Percentiles rank a stretch among this genome's conserved stretches.
Conservation (phyloP, 2,888 invertebrate species). For the Coleophora deauratella region DNA sequence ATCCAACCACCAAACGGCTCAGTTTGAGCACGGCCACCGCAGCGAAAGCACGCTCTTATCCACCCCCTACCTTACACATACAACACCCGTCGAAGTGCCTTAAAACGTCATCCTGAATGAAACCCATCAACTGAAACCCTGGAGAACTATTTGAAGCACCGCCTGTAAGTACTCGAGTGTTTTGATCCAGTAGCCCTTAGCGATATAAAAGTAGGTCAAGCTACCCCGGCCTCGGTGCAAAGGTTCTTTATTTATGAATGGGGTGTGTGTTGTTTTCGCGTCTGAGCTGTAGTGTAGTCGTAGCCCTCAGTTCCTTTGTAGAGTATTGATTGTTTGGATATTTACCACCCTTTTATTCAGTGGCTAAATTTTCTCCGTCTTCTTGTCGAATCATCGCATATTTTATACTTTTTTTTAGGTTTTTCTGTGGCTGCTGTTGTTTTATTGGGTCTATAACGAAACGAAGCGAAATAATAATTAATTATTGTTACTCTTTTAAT, state of each 20-base stretch:
- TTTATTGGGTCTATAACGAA: too few relatives aligned
- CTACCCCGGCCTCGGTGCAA: slow-evolving; percentile 58
- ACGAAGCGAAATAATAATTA: too few relatives aligned
- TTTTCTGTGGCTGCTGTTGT: too few relatives aligned
- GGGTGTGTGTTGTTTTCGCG: slow-evolving; percentile 27
- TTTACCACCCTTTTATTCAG: too few relatives aligned
- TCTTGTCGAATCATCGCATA: too few relatives aligned
- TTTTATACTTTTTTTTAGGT: too few relatives aligned
- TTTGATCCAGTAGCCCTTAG: slow-evolving; percentile 18
- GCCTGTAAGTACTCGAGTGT: slow-evolving; percentile 47
- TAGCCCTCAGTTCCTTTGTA: too few relatives aligned
- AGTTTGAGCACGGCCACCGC: slow-evolving; percentile 50
- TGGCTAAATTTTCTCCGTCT: too few relatives aligned
- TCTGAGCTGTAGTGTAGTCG: too few relatives aligned
- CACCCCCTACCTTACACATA: slow-evolving; percentile 19
- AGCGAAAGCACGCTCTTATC: slow-evolving; percentile 53
- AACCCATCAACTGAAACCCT: slow-evolving; percentile 34
- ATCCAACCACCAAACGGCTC: slow-evolving; percentile 40
- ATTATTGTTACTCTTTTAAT: too few relatives aligned
- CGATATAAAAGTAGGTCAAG: slow-evolving; percentile 55
- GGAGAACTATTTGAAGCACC: slow-evolving; percentile 54
- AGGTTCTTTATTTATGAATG: slow-evolving; percentile 55
- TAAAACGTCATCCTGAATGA: slow-evolving; percentile 27
- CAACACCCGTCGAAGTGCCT: slow-evolving; percentile 40
- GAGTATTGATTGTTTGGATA: too few relatives aligned